Base-by-base conservation (phyloP, 2,113 vertebrate genomes). In the Saiga tatarica region DNA sequence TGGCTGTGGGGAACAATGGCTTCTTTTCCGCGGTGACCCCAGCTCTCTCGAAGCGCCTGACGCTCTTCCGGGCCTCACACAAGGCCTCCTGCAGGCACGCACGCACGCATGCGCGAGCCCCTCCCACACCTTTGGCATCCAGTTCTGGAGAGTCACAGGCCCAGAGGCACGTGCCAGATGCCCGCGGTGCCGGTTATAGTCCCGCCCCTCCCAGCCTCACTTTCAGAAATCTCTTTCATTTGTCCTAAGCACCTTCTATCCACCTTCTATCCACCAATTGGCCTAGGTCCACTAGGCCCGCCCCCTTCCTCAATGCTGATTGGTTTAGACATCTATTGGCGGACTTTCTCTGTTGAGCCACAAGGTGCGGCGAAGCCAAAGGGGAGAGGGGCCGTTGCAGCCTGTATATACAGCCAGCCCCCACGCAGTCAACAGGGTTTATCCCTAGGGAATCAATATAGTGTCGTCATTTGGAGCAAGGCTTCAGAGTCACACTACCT, bases 281-380 rank as follows among this genome's bases (percentile, higher is more conserved):
- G 89, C 64, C 89, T 13, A 83, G 55, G 52, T 3, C 16, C 25
- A 30, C 36, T 79, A 92, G 90, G 12, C 67, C 89, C 47, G 39
- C 92, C 97, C 71, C 64, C 59, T 71, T 71, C 55, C 82, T n/a
- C 19, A 94, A 39, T 86, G 26, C 42, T 94, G 64, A 97, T 97
- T 98, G 95, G 97, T 21, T 95, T 30, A 85, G 59, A 81, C 11
- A 53, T 17, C 47, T 62, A 26, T 10, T 8, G 13, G 82, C 3
- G 3, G 16, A 14, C 1, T 74, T 47, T 36, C 42, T 42, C 6
- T 42, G 30, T 2, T 1, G 55, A 36, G 47, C 1, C 0, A 0
- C 2, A 7, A 17, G 57, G 36, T 1, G 53, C 4, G 5, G 9
- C 4, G 9, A 83, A 87, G 89, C 1, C 19, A 3, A 23, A 26